Base-by-base conservation (phyloP, 1,140 invertebrate genomes). In the Papilio aristodemus region DNA sequence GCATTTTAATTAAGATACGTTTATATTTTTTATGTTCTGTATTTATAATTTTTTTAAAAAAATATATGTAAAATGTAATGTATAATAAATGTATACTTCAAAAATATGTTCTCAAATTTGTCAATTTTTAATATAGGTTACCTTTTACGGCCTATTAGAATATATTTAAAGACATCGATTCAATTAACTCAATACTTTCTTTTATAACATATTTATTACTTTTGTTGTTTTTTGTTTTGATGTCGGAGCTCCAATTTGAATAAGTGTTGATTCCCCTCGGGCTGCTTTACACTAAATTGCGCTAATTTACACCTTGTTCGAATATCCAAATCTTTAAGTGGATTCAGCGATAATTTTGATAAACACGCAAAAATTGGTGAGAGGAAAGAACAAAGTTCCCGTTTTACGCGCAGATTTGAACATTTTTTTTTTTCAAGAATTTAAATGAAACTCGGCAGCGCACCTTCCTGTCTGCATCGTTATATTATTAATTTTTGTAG, bases 241-340 rank as follows among this genome's bases (percentile, higher is more conserved):
- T 46, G 62, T 64, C 22, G 63, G 63, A 27, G 25, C 63, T 7
- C 41, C 43, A 7, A 66, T 46, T 50, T 66, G 32, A 50, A 66
- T 46, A 46, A 66, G 22, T 66, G 60, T 66, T 66, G 62, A 46
- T 46, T 66, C 41, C 39, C 62, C 41, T 66, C 41, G n/a, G 41
- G 62, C 62, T 66, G 41, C 17, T 66, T 66, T 66, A 46, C 22
- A 66, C 41, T 66, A 66, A 66, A 66, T 46, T 66, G 41, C n/a
- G 63, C 39, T 46, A 66, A 66, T 66, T 66, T 66, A 46, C 63
- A 66, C 63, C 63, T 46, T 46, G 63, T 66, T 50, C 25, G 37
- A 41, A 41, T 39, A 64, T 64, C 62, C 17, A 17, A 66, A 66
- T 25, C 39, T 66, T 66, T 66, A 50, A 66, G 36, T 50, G 63